Conservation (phyloP, 2,113 vertebrate species). For the Paramisgurnus dabryanus region DNA sequence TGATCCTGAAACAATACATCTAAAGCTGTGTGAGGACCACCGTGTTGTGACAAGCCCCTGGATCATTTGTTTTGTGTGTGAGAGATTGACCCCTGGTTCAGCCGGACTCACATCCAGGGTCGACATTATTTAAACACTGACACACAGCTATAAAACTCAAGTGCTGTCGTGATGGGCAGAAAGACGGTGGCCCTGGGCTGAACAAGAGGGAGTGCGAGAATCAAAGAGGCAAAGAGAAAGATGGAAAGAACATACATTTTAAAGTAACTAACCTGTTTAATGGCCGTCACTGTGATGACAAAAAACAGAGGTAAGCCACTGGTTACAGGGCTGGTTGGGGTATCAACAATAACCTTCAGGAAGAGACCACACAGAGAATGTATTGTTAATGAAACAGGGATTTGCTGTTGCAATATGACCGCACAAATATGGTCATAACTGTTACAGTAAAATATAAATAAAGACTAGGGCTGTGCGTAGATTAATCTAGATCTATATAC, state of each 20-base stretch:
- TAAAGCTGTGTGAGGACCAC: conserved; percentile 52
- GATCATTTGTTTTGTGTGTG: conserved; percentile 55
- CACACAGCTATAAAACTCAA: conserved; percentile 2
- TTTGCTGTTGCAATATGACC: no score
- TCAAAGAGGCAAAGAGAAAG: background rate
- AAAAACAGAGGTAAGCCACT: conserved; percentile 97
- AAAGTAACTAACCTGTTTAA: conserved; percentile 87
- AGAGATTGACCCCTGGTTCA: conserved; percentile 43
- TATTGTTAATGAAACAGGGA: background rate
- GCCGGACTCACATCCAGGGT: background rate
- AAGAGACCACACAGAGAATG: background rate
- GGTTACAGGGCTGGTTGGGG: conserved; percentile 95
- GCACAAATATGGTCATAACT: no score
- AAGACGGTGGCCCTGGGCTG: background rate
- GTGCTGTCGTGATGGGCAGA: background rate
- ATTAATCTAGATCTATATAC: no score
- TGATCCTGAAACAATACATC: conserved; percentile 63
- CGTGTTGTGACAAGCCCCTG: conserved; percentile 45
- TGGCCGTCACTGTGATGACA: conserved; percentile 95
- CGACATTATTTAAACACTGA: conserved; percentile 12
- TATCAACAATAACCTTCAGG: conserved; percentile 93
- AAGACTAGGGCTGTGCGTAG: no score
- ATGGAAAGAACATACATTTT: no score
- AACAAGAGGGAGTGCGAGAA: background rate
- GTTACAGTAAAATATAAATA: no score